These are phyloP conservation scores for Lontra canadensis DNA, from an alignment of 2,113 vertebrate species.

Conservation along the genomic window DNA sequence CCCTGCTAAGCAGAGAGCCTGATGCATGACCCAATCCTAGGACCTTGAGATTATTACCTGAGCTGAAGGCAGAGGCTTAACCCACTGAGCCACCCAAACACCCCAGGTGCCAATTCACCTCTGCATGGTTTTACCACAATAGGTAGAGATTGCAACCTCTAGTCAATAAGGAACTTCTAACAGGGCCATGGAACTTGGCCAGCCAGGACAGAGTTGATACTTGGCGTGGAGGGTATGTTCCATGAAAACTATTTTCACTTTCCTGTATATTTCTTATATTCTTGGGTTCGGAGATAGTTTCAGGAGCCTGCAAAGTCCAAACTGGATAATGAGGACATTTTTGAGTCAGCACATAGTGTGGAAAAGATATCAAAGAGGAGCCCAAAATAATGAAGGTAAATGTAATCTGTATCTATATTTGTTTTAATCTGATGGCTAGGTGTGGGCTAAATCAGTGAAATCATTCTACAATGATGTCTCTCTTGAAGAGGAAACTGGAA, in stretches of 20 bases:
- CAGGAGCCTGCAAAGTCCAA: not conserved
- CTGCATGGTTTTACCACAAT: not conserved
- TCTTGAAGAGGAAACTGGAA: not conserved
- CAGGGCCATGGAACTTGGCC: not conserved
- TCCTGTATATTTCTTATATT: not conserved
- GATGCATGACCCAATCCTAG: too few species aligned
- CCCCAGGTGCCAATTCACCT: not conserved
- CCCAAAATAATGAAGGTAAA: not conserved
- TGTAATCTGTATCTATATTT: not conserved
- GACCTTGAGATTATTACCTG: too few species aligned
- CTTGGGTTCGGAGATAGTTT: not conserved
- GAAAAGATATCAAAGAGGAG: not conserved
- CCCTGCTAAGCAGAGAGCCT: too few species aligned
- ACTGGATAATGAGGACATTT: not conserved
- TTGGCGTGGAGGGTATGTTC: not conserved
- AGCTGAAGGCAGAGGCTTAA: too few species aligned
- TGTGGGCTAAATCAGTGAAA: not conserved
- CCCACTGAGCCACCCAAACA: too few species aligned
- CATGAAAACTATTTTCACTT: not conserved
- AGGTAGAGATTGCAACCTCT: not conserved
- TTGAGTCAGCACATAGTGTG: not conserved
- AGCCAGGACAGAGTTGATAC: not conserved
- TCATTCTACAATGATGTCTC: not conserved
- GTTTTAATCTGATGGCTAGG: not conserved
- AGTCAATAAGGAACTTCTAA: not conserved